Conservation (phyloP, 2,113 vertebrate genomes). For the Grus americana region DNA sequence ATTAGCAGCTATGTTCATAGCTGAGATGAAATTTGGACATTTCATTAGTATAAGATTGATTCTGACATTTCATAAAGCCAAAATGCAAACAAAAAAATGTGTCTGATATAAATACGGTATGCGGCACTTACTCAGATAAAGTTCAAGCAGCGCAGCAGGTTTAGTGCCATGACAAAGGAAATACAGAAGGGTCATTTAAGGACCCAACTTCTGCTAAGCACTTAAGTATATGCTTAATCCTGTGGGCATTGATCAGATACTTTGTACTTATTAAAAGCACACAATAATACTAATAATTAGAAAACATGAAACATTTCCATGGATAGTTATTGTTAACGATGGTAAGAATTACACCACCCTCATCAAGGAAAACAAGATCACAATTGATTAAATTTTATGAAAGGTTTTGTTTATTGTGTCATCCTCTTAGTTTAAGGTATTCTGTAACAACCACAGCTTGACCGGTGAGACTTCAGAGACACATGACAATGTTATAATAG, state of each 20-base stretch:
- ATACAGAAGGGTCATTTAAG: constrained; percentile 46
- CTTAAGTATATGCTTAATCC: not conserved
- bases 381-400: not conserved
- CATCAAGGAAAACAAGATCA: not conserved
- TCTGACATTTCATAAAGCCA: constrained; percentile 71
- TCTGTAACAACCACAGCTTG: not conserved
- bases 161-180: constrained; percentile 56
- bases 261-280: not conserved
- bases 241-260: not conserved
- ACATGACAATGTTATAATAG: not conserved
- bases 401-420: not conserved
- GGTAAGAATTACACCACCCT: not conserved
- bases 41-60: constrained; percentile 67
- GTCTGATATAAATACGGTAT: constrained; percentile 57
- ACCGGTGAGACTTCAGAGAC: not conserved
- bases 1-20: constrained; percentile 59
- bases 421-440: not conserved
- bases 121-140: constrained; percentile 56
- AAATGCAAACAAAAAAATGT: constrained; percentile 65
- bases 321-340: not conserved
- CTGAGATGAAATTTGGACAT: constrained; percentile 68
- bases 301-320: not conserved
- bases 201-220: constrained; percentile 3
- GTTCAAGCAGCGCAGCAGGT: constrained; percentile 52
- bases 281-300: not conserved